Evolutionary conservation across 2,888 invertebrate species (phyloP), one percentile per base, ranked within the genome.

Genomic region (Sinhomidia bicolor): DNA sequence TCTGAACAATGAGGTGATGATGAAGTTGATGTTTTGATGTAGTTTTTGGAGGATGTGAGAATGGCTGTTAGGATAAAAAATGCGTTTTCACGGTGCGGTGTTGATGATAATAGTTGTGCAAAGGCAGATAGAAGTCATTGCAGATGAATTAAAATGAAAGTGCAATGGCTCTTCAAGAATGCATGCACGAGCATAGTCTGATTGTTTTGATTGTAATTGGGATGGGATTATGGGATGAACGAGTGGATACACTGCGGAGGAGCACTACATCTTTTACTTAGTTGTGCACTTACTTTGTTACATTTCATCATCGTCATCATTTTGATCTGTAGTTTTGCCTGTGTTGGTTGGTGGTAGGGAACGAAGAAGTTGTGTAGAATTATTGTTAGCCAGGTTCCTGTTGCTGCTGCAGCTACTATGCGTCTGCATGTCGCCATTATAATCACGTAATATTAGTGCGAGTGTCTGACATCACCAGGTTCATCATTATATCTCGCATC

Each of bases 151-250:
- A 65, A 32, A 68, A 51, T 10, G 12, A 12, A 79, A 79, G 82
- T 82, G 82, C 82, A 82, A 68, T 82, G 82, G 47, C 82, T 82
- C 36, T 82, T 51, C 17, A 71, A 54, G 68, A 82, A 82, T 82
- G 71, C 36, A 10, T 76, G 14, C 29, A 26, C 41, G 62, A 51
- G 54, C 7, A 54, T 3, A 54, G 41, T 71, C 44, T 71, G 71
- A 44, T 44, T 71, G 20, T 71, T 44, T 41, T 71, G 71, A 71
- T 71, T 71, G 44, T 71, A 71, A 41, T 44, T 71, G 71, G 41
- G 23, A 26, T 62, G 60, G 20, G 57, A 14, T 47, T 47, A 62
- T 62, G 62, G 36, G 36, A 68, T 68, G 68, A 17, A 68, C 68
- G 32, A 36, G 68, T 68, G 68, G 68, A 68, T 68, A 17, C 68